Evolutionary conservation across 2,797 vertebrate species (phyloP).

Genomic region (Margarornis squamiger): DNA sequence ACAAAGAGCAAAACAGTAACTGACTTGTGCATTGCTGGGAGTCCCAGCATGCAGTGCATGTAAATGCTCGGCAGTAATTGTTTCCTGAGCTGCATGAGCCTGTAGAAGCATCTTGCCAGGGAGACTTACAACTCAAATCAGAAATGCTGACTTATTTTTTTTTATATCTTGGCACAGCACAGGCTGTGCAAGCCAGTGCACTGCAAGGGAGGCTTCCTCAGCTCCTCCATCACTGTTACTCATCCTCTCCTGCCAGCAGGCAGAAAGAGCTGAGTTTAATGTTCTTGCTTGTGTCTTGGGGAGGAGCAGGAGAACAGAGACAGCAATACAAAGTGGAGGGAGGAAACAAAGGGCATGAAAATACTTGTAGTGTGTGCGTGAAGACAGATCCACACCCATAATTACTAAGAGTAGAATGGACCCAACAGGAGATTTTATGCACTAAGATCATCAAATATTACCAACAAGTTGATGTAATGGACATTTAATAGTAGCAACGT

Average conservation of each 20-base stretch:
- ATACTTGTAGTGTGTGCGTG: accelerated
- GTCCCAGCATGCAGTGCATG: background rate
- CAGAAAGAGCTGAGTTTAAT: background rate
- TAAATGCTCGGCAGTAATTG: background rate
- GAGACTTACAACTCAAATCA: background rate
- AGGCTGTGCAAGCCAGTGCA: background rate
- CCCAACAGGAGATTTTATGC: background rate
- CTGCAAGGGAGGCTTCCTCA: background rate
- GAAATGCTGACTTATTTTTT: background rate
- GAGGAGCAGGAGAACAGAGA: background rate
- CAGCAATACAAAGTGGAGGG: background rate
- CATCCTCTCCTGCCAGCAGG: background rate
- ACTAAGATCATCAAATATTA: background rate
- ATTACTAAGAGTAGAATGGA: background rate
- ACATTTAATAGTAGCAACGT: background rate
- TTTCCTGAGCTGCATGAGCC: background rate
- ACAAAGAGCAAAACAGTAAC: background rate
- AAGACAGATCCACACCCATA: background rate
- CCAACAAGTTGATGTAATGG: background rate
- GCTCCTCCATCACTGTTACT: background rate
- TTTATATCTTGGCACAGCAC: background rate
- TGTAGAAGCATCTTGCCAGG: accelerated
- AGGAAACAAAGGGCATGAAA: background rate
- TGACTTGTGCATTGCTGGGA: background rate
- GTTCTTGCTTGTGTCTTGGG: background rate